A percentile compares a stretch with the other conserved stretches of the same genome.
phyloP scores from a whole-genome alignment of 2,113 vertebrate species.

The Nansenia antarctica region DNA sequence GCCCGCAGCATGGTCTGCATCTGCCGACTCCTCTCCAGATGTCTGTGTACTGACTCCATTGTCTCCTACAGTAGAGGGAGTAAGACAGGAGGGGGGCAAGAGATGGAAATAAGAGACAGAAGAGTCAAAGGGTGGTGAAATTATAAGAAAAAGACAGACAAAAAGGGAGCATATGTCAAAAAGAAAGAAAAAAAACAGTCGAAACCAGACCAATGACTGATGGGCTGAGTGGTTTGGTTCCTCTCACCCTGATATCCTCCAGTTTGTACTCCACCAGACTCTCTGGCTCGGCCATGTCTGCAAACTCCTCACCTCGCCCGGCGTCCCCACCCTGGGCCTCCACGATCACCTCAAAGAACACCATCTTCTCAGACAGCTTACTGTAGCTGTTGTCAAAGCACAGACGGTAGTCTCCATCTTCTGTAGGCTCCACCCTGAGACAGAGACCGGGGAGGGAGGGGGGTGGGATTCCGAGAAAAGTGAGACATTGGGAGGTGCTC shows the following conservation, averaged over 20 bases:
- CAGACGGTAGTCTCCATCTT: slow-evolving; percentile 84
- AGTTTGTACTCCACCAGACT: slow-evolving; percentile 74
- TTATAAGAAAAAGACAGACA: neutral
- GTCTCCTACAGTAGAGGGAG: slow-evolving; percentile 62
- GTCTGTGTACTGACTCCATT: slow-evolving; percentile 72
- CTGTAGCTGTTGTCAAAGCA: slow-evolving; percentile 96
- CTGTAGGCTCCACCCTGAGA: slow-evolving; percentile 81
- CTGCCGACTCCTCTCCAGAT: slow-evolving; percentile 79
- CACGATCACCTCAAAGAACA: slow-evolving; percentile 84
- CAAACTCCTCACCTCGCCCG: slow-evolving; percentile 63
- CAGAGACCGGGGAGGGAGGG: neutral
- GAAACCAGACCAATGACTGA: neutral
- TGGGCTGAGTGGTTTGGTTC: neutral
- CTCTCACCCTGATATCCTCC: slow-evolving; percentile 67
- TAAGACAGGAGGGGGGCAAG: neutral
- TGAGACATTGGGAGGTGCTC: too few species aligned
- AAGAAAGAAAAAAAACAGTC: neutral
- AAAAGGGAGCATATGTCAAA: neutral
- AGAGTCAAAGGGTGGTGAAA: neutral
- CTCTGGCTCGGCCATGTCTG: slow-evolving; percentile 67
- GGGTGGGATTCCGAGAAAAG: neutral
- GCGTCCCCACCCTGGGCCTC: slow-evolving; percentile 57
- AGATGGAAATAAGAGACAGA: neutral
- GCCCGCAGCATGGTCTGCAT: slow-evolving; percentile 74
- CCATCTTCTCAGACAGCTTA: slow-evolving; percentile 83